Base-by-base conservation (phyloP, 1,140 invertebrate species). In the Drosophila subpulchrella region DNA sequence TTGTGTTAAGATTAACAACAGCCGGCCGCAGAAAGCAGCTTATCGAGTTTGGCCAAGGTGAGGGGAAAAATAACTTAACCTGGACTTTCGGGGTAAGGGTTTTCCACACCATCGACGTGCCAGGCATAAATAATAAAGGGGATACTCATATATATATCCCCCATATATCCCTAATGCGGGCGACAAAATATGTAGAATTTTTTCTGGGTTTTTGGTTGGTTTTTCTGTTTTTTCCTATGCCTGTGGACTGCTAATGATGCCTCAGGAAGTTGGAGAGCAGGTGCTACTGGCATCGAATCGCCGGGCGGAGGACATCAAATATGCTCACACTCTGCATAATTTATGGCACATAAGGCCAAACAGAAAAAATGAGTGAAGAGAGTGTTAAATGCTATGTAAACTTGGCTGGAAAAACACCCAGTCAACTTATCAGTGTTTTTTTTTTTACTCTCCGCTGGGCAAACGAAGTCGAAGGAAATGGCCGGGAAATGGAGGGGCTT, bases 1-100 rank as follows among this genome's bases (percentile, higher is more conserved):
- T 89, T 89, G 85, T 89, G 85, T 89, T 89, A 89, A 89, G 84
- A 89, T 89, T 89, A 89, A 88, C 66, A 81, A 66, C 60, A 76
- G 84, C 58, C 79, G 66, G 71, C 82, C 83, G 59, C 84, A 89
- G 61, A 74, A 88, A 82, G 80, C 84, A 65, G 84, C 80, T 88
- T 89, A 89, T 84, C 84, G 73, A 58, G 65, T 58, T 77, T 30
- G 13, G 4, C 32, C 42, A 54, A 30, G 46, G 11, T 32, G 6
- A 5, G 34, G 24, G 10, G 8, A 30, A 4, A 27, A 50, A 57
- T 17, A 63, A 44, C 30, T 68, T 55, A n/a, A 17, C 24, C 63
- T 17, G 67, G n/a, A 56, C 48, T 55, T 67, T 66, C 6, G 56
- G 66, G 39, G 36, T 67, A 75, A 75, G 79, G 79, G 83, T 83